Base-by-base conservation (phyloP, 2,797 vertebrate genomes). In the Rhinichthys osculus region DNA sequence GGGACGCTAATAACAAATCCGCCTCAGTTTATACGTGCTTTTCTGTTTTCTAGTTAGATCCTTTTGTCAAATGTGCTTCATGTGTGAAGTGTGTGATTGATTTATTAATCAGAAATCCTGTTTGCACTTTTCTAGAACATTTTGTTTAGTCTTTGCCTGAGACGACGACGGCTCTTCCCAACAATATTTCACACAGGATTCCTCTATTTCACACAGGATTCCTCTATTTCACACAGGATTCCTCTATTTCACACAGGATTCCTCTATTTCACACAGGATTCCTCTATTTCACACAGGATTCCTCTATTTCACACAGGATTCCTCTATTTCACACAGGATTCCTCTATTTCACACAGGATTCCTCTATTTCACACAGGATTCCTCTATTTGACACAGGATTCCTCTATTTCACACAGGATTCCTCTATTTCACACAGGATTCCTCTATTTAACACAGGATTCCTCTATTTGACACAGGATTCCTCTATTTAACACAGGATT, bases 51-150 rank as follows among this genome's bases (percentile, higher is more conserved):
- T 30, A 27, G 2, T 64, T 33, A 23, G 59, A 50, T 80, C 11
- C 19, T 66, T 23, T 66, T 23, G 62, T 80, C 40, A n/a, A 50
- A 66, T 13, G 38, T 30, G 78, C 78, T 66, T 79, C n/a, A 47
- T 80, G 62, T 50, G 40, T 57, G 0, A 23, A 1, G 38, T 27
- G 38, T 47, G 62, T 23, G 78, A 67, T 47, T 67, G 42, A 67
- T 66, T 80, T 50, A 67, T 17, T 14, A 9, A 80, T 47, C 44
- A 81, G 11, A 40, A 47, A 67, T 81, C 78, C 78, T 81, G 78
- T 81, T 81, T 81, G 17, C 19, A 81, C 42, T 81, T 14, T 81
- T 35, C 78, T 50, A 50, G 62, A 35, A 80, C 78, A 80, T 66
- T 52, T 47, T 52, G 42, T 69, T 67, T 81, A 8, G 78, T 69